phyloP scores from a whole-genome alignment of 2,888 invertebrate species.

The Stenotaenia linearis region DNA sequence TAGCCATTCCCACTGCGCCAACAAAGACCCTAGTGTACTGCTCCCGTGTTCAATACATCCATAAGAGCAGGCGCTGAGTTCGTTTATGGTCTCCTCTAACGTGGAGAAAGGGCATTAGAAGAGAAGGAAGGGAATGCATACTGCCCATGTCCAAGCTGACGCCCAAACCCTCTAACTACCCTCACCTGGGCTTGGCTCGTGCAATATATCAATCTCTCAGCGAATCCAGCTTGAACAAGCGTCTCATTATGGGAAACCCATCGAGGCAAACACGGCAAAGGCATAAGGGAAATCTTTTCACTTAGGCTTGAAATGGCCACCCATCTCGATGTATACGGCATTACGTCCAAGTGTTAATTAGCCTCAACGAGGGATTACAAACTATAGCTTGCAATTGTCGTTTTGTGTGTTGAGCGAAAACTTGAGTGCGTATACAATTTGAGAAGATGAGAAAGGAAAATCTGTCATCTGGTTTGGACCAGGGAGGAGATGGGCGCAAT shows the following conservation, averaged over 20 bases:
- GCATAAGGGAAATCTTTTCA: conserved; percentile 15
- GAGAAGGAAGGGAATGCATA: neutral
- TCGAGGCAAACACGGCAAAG: neutral
- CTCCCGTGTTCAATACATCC: conserved; percentile 6
- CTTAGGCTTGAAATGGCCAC: neutral
- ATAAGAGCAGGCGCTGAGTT: neutral
- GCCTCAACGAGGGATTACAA: neutral
- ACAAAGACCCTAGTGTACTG: neutral
- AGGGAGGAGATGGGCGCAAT: neutral
- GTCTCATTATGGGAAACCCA: conserved; percentile 15
- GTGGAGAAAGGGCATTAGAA: conserved; percentile 15
- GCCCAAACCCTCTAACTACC: conserved; percentile 2
- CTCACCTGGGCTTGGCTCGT: conserved; percentile 1
- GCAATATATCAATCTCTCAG: neutral
- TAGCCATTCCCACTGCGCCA: neutral
- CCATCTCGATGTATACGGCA: neutral
- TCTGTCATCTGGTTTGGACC: conserved; percentile 2
- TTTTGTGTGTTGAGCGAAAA: neutral
- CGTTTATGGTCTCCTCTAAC: conserved; percentile 5
- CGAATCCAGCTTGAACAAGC: neutral
- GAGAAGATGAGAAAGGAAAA: conserved; percentile 5
- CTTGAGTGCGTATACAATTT: neutral
- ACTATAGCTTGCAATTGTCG: neutral
- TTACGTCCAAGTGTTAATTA: neutral
- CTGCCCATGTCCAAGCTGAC: conserved; percentile 11